phyloP scores from a whole-genome alignment of 2,113 vertebrate genomes.

The Melanotaenia duboulayi region DNA sequence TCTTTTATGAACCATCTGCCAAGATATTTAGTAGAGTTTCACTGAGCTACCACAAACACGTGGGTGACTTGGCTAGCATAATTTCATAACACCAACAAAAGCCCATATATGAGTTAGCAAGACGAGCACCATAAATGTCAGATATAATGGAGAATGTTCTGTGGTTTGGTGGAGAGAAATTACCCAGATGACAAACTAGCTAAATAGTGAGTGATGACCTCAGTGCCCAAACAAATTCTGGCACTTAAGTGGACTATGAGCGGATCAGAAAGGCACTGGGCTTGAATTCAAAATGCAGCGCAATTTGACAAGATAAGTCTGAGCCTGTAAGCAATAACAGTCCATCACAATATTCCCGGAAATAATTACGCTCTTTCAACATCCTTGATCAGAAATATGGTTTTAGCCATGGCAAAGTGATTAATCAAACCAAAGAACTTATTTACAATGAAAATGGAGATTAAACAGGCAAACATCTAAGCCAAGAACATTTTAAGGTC shows the following conservation, averaged over 20 bases:
- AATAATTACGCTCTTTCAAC: slow-evolving; percentile 66
- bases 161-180: slow-evolving; percentile 58
- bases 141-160: slow-evolving; percentile 43
- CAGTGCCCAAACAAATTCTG: slow-evolving; percentile 62
- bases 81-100: slow-evolving; percentile 52
- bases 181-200: slow-evolving; percentile 65
- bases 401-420: slow-evolving; percentile 48
- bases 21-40: slow-evolving; percentile 62
- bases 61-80: slow-evolving; percentile 39
- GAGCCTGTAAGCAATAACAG: slow-evolving; percentile 56
- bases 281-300: slow-evolving; percentile 29
- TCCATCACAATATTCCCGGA: slow-evolving; percentile 56
- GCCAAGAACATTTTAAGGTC: slow-evolving; percentile 67
- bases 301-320: slow-evolving; percentile 67
- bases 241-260: slow-evolving; percentile 46
- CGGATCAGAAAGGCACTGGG: slow-evolving; percentile 55
- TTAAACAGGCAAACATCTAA: slow-evolving; percentile 48
- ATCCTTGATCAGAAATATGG: slow-evolving; percentile 50
- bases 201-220: slow-evolving; percentile 54
- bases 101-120: slow-evolving; percentile 54
- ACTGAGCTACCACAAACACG: slow-evolving; percentile 66
- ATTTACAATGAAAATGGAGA: slow-evolving; percentile 60
- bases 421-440: slow-evolving; percentile 57
- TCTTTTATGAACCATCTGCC: slow-evolving; percentile 60
- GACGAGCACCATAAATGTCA: slow-evolving; percentile 60